Base-by-base conservation (phyloP, 2,113 vertebrate genomes). In the Numenius arquata region DNA sequence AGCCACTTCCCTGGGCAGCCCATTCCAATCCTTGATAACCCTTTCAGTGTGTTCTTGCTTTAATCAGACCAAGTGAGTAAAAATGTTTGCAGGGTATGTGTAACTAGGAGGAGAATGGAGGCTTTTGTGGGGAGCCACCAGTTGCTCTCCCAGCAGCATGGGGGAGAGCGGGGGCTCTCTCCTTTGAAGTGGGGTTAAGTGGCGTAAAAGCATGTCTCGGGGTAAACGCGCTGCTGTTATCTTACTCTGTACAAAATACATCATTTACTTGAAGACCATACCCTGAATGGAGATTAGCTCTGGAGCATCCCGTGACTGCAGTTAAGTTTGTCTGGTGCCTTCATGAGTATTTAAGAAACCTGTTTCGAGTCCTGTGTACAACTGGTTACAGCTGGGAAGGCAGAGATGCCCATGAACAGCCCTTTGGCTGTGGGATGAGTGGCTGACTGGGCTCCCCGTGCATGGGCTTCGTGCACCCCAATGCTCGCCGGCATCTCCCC, bases 181-280 rank as follows among this genome's bases (percentile, higher is more conserved):
- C 73, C 81, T 95, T 79, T 84, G 88, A 95, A 93, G 67, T 72
- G 77, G 41, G 3, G 30, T 72, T 56, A 68, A 71, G 43, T 88
- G 85, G 67, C 0, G 1, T 84, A 53, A 75, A 80, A 86, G 50
- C 4, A 0, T 56, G 21, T 73, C 61, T 88, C 0, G 0, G 82
- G 61, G 55, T 86, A 67, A 86, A 67, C 32, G 30, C 0, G 0
- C 47, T 93, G 63, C 63, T 58, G 11, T 43, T 47, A 25, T 55
- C 50, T 80, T 43, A 55, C 43, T 85, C 58, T 41, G 20, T 50
- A 59, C 55, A 63, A 85, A 92, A 80, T 34, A 15, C 6, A 19
- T 68, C 43, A 30, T 90, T 75, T 80, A 22, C 53, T 58, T 76
- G 40, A 50, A 82, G 65, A 32, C 41, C 4, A 0, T 34, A 29